Evolutionary conservation across 1,140 invertebrate genomes (phyloP), one percentile per base, ranked within the genome.

Genomic region (Drosophila bocki): DNA sequence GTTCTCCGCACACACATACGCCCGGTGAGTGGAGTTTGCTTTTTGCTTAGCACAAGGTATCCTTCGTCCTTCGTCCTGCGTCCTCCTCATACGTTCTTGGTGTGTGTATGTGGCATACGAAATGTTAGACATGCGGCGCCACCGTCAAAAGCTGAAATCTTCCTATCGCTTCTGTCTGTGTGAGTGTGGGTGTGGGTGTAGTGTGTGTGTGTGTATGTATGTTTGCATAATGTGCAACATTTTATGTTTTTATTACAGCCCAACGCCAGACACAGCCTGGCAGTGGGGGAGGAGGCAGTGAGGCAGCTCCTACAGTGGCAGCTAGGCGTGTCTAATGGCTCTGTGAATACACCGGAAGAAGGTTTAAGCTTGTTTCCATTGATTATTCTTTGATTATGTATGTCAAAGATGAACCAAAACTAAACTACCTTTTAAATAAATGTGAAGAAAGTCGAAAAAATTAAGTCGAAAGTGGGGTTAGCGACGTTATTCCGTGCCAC

Each of bases 141-240:
- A 78, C 42, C 63, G 75, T 68, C 63, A 62, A 77, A 77, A 70
- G 74, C 75, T 65, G 15, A 78, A 62, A 62, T 75, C 68, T 60
- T 62, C 56, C 54, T n/a, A 68, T 51, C 41, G 65, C 64, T 69
- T 29, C 35, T 7, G 26, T 8, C 39, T 32, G 26, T 58, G 15
- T 53, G 50, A 26, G 42, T 44, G 17, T 37, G 59, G 42, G 22
- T 54, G 12, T 51, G 22, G 48, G 26, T 57, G 57, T 56, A 59
- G 9, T 53, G 29, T 45, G 59, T 39, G 59, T 39, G 32, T 50
- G 11, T 47, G 19, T 59, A 17, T 58, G 58, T 72, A 39, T 85
- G 74, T 77, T 78, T 80, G 68, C 75, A 78, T 78, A 78, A 78
- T 78, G 74, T 69, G 63, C 67, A 82, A 78, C 78, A 78, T 76